Evolutionary conservation across 2,113 vertebrate genomes (phyloP).

Genomic region (Nesoenas mayeri): DNA sequence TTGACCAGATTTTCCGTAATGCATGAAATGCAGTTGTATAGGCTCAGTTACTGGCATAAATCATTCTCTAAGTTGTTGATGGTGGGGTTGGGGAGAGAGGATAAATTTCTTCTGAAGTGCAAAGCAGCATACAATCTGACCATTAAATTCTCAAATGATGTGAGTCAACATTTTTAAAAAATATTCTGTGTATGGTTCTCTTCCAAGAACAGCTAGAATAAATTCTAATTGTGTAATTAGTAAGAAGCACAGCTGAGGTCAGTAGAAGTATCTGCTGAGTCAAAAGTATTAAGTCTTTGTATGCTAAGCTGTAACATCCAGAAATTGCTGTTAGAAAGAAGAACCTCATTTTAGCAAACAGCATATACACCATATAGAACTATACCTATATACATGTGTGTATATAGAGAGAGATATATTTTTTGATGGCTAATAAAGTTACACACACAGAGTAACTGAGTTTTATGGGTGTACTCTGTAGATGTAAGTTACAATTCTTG

Average conservation of each 20-base stretch:
- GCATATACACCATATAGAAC: background rate
- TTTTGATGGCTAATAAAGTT: background rate
- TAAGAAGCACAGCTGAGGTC: constrained; percentile 5
- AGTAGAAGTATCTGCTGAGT: constrained; percentile 28
- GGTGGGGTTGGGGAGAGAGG: background rate
- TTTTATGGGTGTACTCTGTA: background rate
- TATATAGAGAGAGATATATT: background rate
- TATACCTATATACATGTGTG: rapidly evolving
- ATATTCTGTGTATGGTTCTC: background rate
- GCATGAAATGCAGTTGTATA: constrained; percentile 6
- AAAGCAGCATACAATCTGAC: constrained; percentile 2
- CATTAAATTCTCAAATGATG: background rate
- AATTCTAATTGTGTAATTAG: background rate
- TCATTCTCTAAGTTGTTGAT: background rate
- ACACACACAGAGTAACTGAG: background rate
- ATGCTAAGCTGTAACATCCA: background rate
- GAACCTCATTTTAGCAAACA: background rate
- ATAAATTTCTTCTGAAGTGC: background rate
- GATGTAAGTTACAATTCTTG: background rate
- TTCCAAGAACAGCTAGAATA: constrained; percentile 15
- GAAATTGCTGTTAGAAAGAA: background rate
- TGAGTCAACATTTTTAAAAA: background rate
- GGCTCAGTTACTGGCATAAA: constrained; percentile 15
- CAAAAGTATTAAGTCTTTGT: background rate
- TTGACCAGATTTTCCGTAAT: background rate